Evolutionary conservation across 53 echinoderm and acorn worm genomes (phyloP), one percentile per base, ranked within the genome.

Genomic region (Astropecten irregularis): DNA sequence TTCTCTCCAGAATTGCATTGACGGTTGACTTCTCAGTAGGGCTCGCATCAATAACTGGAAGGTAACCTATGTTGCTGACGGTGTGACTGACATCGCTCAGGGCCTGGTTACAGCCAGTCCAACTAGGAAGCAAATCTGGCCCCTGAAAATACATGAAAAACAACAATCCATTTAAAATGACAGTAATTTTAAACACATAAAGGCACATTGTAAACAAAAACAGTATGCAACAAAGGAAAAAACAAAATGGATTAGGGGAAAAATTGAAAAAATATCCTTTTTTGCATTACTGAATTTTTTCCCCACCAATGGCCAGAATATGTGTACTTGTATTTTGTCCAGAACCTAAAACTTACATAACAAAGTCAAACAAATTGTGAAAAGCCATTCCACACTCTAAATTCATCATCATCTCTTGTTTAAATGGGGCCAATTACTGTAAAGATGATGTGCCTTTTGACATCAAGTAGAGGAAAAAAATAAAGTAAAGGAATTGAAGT

Each of bases 11-110:
- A 39, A 89, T 49, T 44, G 90, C 77, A 39, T 89, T 68, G 2
- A 89, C 71, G 18, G 85, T 79, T 22, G 58, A 59, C 19, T 52
- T 36, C 8, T 68, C 85, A 48, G 90, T 90, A 30, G 85, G 90
- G 56, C 77, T 85, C 1, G 86, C 82, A 57, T 86, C 90, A 34
- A 85, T 85, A 3, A 92, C 81, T 22, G 84, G 89, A 22, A 89
- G 61, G 64, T 92, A 92, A 27, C 88, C 88, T 19, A 92, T 84
- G 0, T 69, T 69, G 58, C 59, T 63, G 85, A 85, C 54, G 67
- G 66, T 46, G 84, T 69, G 28, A 44, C 65, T 18, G 6, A 57
- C 70, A 48, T 54, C 70, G 42, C 46, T 67, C 69, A 55, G 35
- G 19, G 30, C 35, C 35, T 61, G 60, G 62, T 61, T 62, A 58